A percentile compares a stretch with the other conserved stretches of the same genome.
Evolutionary conservation across 2,888 invertebrate species (phyloP).

Genomic region (Heliconius aoede): DNA sequence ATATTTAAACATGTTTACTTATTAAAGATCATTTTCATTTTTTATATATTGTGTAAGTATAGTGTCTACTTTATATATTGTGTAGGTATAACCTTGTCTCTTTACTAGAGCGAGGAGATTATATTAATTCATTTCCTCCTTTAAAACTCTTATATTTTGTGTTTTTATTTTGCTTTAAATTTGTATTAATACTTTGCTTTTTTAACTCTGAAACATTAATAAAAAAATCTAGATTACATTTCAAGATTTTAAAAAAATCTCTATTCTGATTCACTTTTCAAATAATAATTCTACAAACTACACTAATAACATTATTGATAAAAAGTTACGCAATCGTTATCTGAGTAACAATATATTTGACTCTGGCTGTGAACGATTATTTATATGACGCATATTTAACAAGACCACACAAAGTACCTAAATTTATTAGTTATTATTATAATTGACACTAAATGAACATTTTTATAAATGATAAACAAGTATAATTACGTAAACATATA

Average conservation of each 20-base stretch:
- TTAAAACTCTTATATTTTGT: too few species aligned
- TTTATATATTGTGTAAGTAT: too few species aligned
- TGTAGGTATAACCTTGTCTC: too few species aligned
- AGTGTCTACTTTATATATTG: too few species aligned
- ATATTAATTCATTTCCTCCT: too few species aligned
- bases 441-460: not conserved
- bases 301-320: conserved; percentile 5
- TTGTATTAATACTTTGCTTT: too few species aligned
- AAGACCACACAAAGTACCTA: not conserved
- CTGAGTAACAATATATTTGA: not conserved
- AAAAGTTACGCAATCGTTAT: conserved; percentile 8
- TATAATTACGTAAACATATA: too few species aligned
- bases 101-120: not conserved
- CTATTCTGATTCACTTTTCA: not conserved
- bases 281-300: not conserved
- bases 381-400: conserved; percentile 10
- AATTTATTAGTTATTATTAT: not conserved
- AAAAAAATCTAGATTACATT: too few species aligned
- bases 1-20: not conserved
- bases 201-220: too few species aligned
- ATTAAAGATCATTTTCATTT: too few species aligned
- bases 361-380: not conserved
- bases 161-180: too few species aligned
- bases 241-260: too few species aligned
- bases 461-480: not conserved